Evolutionary conservation across 2,888 invertebrate species (phyloP).

Genomic region (Neocrepidodera transversa): DNA sequence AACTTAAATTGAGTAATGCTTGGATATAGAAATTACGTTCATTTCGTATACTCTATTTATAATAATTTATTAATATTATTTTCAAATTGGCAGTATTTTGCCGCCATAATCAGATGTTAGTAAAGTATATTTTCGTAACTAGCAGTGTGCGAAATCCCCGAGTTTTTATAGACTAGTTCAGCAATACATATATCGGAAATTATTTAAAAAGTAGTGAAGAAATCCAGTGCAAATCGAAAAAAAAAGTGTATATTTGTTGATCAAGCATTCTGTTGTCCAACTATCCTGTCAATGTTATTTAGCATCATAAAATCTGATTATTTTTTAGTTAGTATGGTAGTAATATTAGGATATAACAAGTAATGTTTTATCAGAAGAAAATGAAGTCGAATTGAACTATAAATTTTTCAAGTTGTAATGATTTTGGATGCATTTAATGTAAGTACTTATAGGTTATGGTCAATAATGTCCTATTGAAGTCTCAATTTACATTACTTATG

Average conservation of each 20-base stretch:
- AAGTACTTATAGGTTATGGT: slow-evolving; percentile 56
- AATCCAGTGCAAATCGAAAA: slow-evolving; percentile 28
- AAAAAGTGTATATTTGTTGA: slow-evolving; percentile 42
- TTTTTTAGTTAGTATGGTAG: slow-evolving; percentile 31
- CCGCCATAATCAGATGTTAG: slow-evolving; percentile 41
- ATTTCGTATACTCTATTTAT: too few species aligned
- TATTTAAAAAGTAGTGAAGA: slow-evolving; percentile 27
- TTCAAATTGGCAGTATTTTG: slow-evolving; percentile 42
- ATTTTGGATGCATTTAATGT: slow-evolving; percentile 57
- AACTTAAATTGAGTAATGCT: not conserved
- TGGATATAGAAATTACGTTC: not conserved
- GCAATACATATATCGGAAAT: slow-evolving; percentile 26
- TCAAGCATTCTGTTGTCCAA: slow-evolving; percentile 47
- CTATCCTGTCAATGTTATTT: slow-evolving; percentile 45
- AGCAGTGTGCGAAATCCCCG: slow-evolving; percentile 36
- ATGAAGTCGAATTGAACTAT: slow-evolving; percentile 40
- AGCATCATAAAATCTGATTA: slow-evolving; percentile 33
- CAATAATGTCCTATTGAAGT: slow-evolving; percentile 19
- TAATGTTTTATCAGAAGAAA: slow-evolving; percentile 35
- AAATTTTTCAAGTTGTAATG: slow-evolving; percentile 48
- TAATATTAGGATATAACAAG: slow-evolving; percentile 41
- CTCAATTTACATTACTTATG: not conserved
- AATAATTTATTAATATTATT: too few species aligned
- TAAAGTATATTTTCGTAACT: slow-evolving; percentile 31
- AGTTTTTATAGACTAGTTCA: slow-evolving; percentile 35